Evolutionary conservation across 2,888 invertebrate genomes (phyloP).

Genomic region (Drosophila anomalata): DNA sequence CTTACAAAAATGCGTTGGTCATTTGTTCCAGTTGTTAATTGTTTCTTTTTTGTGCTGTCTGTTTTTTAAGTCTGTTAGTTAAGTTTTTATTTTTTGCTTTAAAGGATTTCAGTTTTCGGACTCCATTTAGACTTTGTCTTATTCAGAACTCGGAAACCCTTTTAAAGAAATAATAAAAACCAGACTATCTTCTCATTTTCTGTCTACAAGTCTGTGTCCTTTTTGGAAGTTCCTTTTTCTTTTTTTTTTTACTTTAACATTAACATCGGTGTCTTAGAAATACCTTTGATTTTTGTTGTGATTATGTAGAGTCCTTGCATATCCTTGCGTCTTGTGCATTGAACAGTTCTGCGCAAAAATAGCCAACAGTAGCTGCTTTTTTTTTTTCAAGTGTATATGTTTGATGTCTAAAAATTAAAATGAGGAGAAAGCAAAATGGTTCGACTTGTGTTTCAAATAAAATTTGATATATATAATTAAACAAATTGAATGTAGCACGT

Average conservation of each 20-base stretch:
- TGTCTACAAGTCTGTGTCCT: slow-evolving; percentile 1
- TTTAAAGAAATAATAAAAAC: slow-evolving; percentile 22
- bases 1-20: slow-evolving; percentile 71
- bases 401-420: slow-evolving; percentile 23
- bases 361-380: neutral
- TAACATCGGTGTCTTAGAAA: slow-evolving; percentile 28
- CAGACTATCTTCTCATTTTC: neutral
- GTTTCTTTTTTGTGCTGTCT: slow-evolving; percentile 36
- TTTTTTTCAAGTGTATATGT: neutral
- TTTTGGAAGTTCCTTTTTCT: slow-evolving; percentile 4
- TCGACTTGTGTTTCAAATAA: slow-evolving; percentile 53
- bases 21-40: slow-evolving; percentile 41
- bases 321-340: slow-evolving; percentile 4
- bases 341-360: slow-evolving; percentile 6
- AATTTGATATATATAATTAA: slow-evolving; percentile 68
- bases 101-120: neutral
- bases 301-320: neutral
- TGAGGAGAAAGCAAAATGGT: slow-evolving; percentile 29
- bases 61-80: neutral
- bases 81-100: slow-evolving; percentile 1
- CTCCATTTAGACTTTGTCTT: no score
- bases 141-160: neutral
- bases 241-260: slow-evolving; percentile 6
- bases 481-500: slow-evolving; percentile 71
- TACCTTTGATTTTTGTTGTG: slow-evolving; percentile 8